Percentiles rank a stretch among this genome's conserved stretches.
Evolutionary conservation across 1,140 invertebrate genomes (phyloP).

Genomic region (Trachymyrmex cornetzi): DNA sequence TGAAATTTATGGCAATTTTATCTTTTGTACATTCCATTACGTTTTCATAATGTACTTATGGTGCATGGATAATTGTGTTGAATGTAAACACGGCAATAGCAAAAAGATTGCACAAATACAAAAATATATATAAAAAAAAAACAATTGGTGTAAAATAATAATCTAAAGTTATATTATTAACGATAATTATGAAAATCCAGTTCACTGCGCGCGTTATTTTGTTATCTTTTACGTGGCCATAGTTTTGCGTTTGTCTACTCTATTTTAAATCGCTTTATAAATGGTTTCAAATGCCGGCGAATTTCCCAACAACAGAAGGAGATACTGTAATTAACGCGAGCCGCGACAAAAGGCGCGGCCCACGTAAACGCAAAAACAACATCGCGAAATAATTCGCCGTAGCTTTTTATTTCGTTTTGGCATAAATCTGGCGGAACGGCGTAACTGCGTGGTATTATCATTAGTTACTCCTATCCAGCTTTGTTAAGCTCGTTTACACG

Average conservation of each 20-base stretch:
- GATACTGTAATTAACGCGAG: conserved; percentile 55
- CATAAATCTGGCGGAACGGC: conserved; percentile 56
- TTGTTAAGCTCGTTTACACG: conserved; percentile 63
- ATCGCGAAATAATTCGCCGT: conserved; percentile 52
- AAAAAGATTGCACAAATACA: conserved; percentile 27
- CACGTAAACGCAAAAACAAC: conserved; percentile 54
- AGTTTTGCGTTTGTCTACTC: conserved; percentile 40
- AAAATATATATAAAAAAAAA: conserved; percentile 4
- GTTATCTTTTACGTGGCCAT: conserved; percentile 14
- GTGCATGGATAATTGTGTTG: conserved; percentile 16
- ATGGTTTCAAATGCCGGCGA: conserved; percentile 45
- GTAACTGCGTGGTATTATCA: conserved; percentile 61
- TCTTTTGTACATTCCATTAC: conserved; percentile 29
- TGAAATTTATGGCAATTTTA: conserved; percentile 53
- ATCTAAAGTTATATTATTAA: neutral
- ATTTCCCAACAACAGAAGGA: conserved; percentile 62
- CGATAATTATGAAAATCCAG: conserved; percentile 1
- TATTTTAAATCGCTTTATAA: conserved; percentile 55
- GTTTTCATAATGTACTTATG: conserved; percentile 38
- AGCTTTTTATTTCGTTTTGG: conserved; percentile 47
- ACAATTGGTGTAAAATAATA: neutral
- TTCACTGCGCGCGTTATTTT: neutral
- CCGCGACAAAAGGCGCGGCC: conserved; percentile 44
- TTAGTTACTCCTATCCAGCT: conserved; percentile 61
- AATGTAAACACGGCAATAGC: neutral